phyloP scores from a whole-genome alignment of 2,113 vertebrate species.

The Oenanthe melanoleuca region DNA sequence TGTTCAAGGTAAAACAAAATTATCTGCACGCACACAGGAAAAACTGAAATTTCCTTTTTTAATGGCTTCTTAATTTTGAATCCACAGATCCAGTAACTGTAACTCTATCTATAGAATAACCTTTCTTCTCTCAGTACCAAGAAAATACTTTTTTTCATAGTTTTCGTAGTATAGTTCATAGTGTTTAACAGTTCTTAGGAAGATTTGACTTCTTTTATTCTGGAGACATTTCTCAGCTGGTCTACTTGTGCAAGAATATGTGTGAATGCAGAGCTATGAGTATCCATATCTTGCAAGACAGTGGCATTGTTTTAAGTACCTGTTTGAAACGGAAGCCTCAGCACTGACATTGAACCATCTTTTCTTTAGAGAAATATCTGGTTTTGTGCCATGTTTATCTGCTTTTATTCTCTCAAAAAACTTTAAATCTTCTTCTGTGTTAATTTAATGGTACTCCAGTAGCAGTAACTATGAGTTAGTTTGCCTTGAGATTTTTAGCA shows the following conservation, averaged over 20 bases:
- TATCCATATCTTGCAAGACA: not conserved
- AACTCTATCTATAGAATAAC: not conserved
- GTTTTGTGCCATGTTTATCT: not conserved
- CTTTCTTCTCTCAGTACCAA: not conserved
- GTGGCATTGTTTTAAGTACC: not conserved
- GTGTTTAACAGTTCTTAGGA: not conserved
- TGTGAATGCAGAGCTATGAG: not conserved
- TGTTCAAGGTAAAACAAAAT: not conserved
- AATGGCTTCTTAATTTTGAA: not conserved
- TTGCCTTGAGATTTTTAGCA: not conserved
- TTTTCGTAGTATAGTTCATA: not conserved
- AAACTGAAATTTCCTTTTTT: not conserved
- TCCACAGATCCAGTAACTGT: not conserved
- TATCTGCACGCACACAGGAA: not conserved
- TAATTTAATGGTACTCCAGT: not conserved
- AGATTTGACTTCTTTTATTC: not conserved
- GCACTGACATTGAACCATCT: not conserved
- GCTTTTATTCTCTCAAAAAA: not conserved
- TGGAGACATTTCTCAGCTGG: not conserved
- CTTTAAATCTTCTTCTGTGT: not conserved
- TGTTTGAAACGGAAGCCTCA: not conserved
- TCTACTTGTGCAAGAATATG: not conserved
- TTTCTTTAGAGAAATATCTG: not conserved
- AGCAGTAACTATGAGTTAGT: not conserved
- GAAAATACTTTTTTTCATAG: not conserved